A percentile compares a stretch with the other conserved stretches of the same genome.
Conservation (phyloP, 2,888 invertebrate species). For the Hypomecis atomaria region DNA sequence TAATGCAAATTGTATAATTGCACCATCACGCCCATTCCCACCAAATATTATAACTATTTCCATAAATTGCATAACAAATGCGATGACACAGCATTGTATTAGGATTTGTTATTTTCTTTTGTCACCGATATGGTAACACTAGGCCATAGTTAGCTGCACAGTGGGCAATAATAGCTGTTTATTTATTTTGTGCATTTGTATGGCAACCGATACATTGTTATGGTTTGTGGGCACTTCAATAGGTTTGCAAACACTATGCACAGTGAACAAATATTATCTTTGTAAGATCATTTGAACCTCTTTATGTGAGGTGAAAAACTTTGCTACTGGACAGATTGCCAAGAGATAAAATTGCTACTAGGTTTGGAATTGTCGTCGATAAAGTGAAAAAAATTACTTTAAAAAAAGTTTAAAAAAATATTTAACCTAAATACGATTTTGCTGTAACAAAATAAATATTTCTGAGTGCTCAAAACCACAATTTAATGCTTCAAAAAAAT, state of each 20-base stretch:
- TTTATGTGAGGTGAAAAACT: constrained; percentile 36
- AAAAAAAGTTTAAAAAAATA: too few species aligned
- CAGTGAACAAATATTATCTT: constrained; percentile 44
- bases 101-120: constrained; percentile 78
- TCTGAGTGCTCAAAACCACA: background rate
- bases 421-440: too few species aligned
- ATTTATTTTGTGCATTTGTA: constrained; percentile 71
- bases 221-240: constrained; percentile 59
- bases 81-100: constrained; percentile 72
- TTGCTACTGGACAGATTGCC: constrained; percentile 1
- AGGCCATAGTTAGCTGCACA: constrained; percentile 59
- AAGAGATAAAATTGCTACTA: constrained; percentile 11
- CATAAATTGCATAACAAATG: constrained; percentile 80
- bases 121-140: constrained; percentile 63
- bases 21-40: constrained; percentile 56
- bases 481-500: background rate
- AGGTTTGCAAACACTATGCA: constrained; percentile 54
- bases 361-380: background rate
- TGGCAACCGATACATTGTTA: constrained; percentile 51
- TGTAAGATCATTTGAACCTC: constrained; percentile 41
- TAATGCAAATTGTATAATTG: constrained; percentile 5
- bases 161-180: constrained; percentile 65
- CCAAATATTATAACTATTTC: constrained; percentile 56
- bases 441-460: background rate
- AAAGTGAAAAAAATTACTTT: background rate